Evolutionary conservation across 1,140 invertebrate species (phyloP).

Genomic region (Drosophila bocki): DNA sequence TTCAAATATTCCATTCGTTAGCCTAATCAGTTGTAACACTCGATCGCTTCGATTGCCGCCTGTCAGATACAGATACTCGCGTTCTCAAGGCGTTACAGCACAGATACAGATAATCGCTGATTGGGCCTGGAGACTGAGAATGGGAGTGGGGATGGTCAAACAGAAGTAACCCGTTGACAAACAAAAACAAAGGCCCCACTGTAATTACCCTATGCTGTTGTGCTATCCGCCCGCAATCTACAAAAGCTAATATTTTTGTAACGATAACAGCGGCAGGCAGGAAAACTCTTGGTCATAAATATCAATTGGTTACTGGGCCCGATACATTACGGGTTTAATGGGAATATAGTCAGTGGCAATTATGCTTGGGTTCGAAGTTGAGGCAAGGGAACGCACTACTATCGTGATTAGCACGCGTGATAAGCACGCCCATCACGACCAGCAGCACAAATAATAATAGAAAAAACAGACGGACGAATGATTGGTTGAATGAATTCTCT

Average conservation of each 20-base stretch:
- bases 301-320: conserved; percentile 26
- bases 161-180: conserved; percentile 34
- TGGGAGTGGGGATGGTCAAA: conserved; percentile 23
- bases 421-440: conserved; percentile 32
- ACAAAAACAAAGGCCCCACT: conserved; percentile 34
- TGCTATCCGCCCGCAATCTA: conserved; percentile 53
- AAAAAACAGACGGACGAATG: conserved; percentile 14
- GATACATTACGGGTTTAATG: conserved; percentile 17
- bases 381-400: conserved; percentile 35
- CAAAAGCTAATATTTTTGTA: conserved; percentile 60
- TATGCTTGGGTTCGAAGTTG: conserved; percentile 9
- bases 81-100: conserved; percentile 30
- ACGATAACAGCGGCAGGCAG: conserved; percentile 29
- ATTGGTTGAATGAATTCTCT: conserved; percentile 14
- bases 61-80: conserved; percentile 33
- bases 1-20: conserved; percentile 41
- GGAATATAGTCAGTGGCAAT: conserved; percentile 24
- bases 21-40: conserved; percentile 42
- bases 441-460: conserved; percentile 7
- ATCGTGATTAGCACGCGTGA: conserved; percentile 55
- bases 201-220: conserved; percentile 54
- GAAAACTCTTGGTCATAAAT: conserved; percentile 35
- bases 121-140: neutral
- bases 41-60: conserved; percentile 33
- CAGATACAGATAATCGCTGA: conserved; percentile 9